These are phyloP conservation scores for Virgularia gustaviana DNA, from an alignment of 92 coral and sea anemone species.

Conservation along the genomic window DNA sequence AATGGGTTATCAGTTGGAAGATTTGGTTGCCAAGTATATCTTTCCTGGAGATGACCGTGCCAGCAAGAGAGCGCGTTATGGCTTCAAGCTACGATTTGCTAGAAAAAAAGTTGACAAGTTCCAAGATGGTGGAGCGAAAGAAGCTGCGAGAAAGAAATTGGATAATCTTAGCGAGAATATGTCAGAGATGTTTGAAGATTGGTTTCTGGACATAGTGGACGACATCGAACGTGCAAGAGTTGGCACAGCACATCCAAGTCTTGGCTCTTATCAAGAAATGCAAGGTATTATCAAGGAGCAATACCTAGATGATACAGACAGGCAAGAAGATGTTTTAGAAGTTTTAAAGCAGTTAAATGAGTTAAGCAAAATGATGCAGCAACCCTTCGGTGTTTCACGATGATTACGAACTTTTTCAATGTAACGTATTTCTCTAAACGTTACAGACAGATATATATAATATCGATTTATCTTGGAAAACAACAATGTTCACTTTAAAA, in stretches of 20 bases:
- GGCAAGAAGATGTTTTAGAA: background rate
- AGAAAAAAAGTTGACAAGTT: background rate
- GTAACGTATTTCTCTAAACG: too few relatives aligned
- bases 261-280: slow-evolving; percentile 67
- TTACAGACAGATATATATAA: too few relatives aligned
- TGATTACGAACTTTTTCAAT: background rate
- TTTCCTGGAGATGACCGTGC: slow-evolving; percentile 16
- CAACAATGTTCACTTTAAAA: too few relatives aligned
- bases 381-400: background rate
- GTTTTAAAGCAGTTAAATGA: background rate
- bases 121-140: background rate
- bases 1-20: slow-evolving; percentile 17
- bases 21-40: slow-evolving; percentile 9
- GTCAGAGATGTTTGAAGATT: slow-evolving; percentile 18
- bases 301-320: background rate
- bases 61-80: slow-evolving; percentile 22
- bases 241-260: slow-evolving; percentile 78
- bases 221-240: slow-evolving; percentile 39
- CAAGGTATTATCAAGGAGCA: slow-evolving; percentile 19
- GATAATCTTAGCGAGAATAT: slow-evolving; percentile 5
- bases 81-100: background rate
- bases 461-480: too few relatives aligned
- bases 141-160: background rate
- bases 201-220: slow-evolving; percentile 22
- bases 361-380: background rate